Evolutionary conservation across 2,888 invertebrate species (phyloP).

Genomic region (Lamellibrachia satsuma): DNA sequence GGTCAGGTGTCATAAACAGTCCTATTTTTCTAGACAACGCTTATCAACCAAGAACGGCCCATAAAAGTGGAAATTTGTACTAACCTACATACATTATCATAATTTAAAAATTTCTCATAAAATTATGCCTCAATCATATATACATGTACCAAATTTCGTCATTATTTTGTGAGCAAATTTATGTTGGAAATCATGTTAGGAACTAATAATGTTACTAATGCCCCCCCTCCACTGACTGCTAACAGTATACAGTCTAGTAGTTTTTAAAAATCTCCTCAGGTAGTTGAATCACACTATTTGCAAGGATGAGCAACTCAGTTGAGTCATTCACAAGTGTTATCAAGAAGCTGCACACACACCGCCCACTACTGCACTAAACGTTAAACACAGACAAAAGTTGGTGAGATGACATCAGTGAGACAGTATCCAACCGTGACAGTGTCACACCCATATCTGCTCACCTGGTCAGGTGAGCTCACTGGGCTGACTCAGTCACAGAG

Average conservation of each 20-base stretch:
- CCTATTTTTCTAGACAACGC: neutral
- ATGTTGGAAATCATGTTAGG: neutral
- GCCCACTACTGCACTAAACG: neutral
- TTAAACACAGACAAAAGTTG: neutral
- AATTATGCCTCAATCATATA: neutral
- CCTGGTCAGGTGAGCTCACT: neutral
- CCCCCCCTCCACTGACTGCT: neutral
- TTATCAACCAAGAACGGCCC: neutral
- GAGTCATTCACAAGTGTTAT: neutral
- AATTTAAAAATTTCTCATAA: neutral
- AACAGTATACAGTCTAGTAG: neutral
- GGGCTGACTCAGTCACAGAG: neutral
- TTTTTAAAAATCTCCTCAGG: neutral
- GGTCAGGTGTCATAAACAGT: neutral
- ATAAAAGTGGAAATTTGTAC: neutral
- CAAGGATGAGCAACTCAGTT: neutral
- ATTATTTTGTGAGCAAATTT: neutral
- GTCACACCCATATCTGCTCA: conserved; percentile 5
- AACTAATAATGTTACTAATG: neutral
- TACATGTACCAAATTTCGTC: neutral
- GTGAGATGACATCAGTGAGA: neutral
- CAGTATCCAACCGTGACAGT: neutral
- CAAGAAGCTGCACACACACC: neutral
- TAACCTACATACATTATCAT: neutral
- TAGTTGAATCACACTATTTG: neutral